phyloP scores from a whole-genome alignment of 2,888 invertebrate genomes.

The Enoplolaimus lenunculus region DNA sequence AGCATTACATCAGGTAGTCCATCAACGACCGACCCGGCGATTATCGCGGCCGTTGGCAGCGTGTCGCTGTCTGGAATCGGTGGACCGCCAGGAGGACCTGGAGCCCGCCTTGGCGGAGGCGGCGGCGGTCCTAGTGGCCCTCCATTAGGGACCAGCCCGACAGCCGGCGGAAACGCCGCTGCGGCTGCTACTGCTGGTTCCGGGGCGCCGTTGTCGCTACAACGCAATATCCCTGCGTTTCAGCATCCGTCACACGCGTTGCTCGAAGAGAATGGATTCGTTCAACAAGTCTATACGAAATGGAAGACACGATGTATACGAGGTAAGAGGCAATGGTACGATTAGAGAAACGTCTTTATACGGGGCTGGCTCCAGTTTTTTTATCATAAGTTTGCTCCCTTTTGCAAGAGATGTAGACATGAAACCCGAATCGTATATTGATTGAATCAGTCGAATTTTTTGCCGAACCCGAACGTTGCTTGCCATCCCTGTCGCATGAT shows the following conservation, averaged over 20 bases:
- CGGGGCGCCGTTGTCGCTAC: slow-evolving; percentile 48
- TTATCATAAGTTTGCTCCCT: too few species aligned
- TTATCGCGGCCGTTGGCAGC: slow-evolving; percentile 15
- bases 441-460: too few species aligned
- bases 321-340: too few species aligned
- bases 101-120: neutral
- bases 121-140: neutral
- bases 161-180: neutral
- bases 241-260: slow-evolving; percentile 80
- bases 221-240: slow-evolving; percentile 55
- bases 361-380: too few species aligned
- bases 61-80: slow-evolving; percentile 21
- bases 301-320: slow-evolving; percentile 83
- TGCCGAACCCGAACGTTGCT: too few species aligned
- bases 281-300: slow-evolving; percentile 90
- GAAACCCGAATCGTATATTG: too few species aligned
- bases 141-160: neutral
- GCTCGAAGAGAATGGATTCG: slow-evolving; percentile 88
- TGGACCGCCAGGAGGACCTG: neutral
- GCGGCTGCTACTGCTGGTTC: slow-evolving; percentile 54
- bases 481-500: too few species aligned
- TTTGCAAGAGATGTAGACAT: too few species aligned
- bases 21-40: slow-evolving; percentile 27
- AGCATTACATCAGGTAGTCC: slow-evolving; percentile 24
- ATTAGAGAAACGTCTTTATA: too few species aligned